Percentiles rank a stretch among this genome's conserved stretches.
These are phyloP conservation scores for Anabas testudineus DNA, from an alignment of 2,797 vertebrate genomes.

Conservation along the genomic window DNA sequence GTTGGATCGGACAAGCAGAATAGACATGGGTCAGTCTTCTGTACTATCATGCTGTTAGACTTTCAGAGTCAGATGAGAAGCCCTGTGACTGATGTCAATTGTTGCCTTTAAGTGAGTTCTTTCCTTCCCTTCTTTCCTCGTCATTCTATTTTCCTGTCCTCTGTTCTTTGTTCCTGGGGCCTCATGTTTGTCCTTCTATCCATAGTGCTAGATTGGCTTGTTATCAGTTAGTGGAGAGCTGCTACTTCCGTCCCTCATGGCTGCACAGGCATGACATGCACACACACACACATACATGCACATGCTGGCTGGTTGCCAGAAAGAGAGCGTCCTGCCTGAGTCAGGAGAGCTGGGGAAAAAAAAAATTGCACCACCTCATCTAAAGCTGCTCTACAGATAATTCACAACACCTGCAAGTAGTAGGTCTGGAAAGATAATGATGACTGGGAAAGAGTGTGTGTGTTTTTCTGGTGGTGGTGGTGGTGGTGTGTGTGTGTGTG, in stretches of 20 bases:
- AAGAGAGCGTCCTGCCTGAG: slow-evolving; percentile 32
- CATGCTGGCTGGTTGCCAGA: slow-evolving; percentile 40
- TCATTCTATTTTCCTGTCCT: slow-evolving; percentile 32
- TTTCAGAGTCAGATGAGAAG: slow-evolving; percentile 22
- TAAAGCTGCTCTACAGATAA: slow-evolving; percentile 59
- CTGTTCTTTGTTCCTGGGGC: slow-evolving; percentile 34
- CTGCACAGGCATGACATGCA: slow-evolving; percentile 31
- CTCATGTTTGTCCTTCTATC: slow-evolving; percentile 54
- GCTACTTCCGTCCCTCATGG: slow-evolving; percentile 43
- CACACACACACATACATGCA: slow-evolving; percentile 16
- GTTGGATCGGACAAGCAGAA: slow-evolving; percentile 54
- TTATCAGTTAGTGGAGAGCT: slow-evolving; percentile 60
- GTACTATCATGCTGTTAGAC: slow-evolving; percentile 39
- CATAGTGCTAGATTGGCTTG: slow-evolving; percentile 53
- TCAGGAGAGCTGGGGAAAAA: neutral
- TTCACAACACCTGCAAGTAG: slow-evolving; percentile 63
- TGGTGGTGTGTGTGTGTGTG: slow-evolving; percentile 16
- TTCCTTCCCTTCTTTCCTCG: slow-evolving; percentile 13
- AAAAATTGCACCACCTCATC: slow-evolving; percentile 37
- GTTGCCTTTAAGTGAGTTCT: slow-evolving; percentile 17
- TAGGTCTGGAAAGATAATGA: slow-evolving; percentile 62
- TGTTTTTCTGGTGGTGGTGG: no score
- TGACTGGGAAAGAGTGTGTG: slow-evolving; percentile 42
- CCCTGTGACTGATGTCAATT: slow-evolving; percentile 33
- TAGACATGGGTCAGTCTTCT: slow-evolving; percentile 57